Base-by-base conservation (phyloP, 1,140 invertebrate genomes). In the Geopemphigus sp. region DNA sequence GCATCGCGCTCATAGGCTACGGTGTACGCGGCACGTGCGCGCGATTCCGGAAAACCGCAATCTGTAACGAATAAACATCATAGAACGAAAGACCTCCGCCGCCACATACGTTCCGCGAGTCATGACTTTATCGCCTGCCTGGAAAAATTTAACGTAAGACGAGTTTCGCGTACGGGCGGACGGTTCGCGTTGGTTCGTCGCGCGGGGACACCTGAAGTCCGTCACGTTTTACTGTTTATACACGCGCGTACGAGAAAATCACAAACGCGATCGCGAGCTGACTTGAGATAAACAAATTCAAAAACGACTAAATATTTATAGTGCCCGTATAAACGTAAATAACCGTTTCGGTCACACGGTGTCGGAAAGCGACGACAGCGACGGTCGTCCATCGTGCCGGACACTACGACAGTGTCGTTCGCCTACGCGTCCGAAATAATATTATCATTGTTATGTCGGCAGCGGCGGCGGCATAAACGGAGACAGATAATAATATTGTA, bases 291-390 rank as follows among this genome's bases (percentile, higher is more conserved):
- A 68, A 26, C 17, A 39, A 50, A 68, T 17, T 15, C 19, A 45
- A 45, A n/a, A 45, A 39, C 14, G 59, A 64, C n/a, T 45, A 50
- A 50, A 50, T 11, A 50, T 24, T 68, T 22, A 45, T 68, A 50
- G 50, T 19, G 26, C 29, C n/a, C n/a, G 22, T 32, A 39, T n/a
- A 26, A 12, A 39, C 26, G 24, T 53, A 73, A 56, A 57, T 32
- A 56, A 73, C 29, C 26, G 50, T 32, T 54, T 56, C 53, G 73
- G 73, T 76, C 73, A 76, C 73, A 76, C 73, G 73, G 73, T 76
- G 53, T n/a, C 66, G 32, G 19, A 47, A 66, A 22, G 61, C 4
- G 8, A 39, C 64, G 39, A 19, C 39, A 1, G 45, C 11, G 4
- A n/a, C 1, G 45, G 45, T n/a, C 4, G 8, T 5, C 19, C 6